A percentile compares a stretch with the other conserved stretches of the same genome.
These are phyloP conservation scores for Emmelina monodactyla DNA, from an alignment of 2,888 invertebrate species.

Conservation along the genomic window DNA sequence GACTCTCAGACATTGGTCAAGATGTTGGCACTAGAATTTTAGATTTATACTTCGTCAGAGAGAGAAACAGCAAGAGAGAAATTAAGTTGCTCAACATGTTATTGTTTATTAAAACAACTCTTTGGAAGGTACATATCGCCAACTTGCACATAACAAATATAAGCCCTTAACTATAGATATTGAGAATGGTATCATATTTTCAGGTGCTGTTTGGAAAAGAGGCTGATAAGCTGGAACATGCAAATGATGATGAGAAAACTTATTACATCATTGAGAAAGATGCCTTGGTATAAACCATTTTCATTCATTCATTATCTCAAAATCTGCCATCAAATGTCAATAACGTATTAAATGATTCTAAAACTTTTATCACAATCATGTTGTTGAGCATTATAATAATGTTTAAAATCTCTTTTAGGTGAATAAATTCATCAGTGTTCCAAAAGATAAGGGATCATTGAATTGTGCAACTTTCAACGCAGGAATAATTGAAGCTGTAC, in stretches of 20 bases:
- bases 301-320: too few species aligned
- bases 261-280: conserved; percentile 99
- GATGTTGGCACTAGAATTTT: conserved; percentile 94
- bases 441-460: conserved; percentile 95
- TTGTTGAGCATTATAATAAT: too few species aligned
- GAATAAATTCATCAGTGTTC: conserved; percentile 96
- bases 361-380: too few species aligned
- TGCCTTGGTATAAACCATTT: conserved; percentile 87
- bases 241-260: conserved; percentile 97
- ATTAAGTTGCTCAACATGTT: conserved; percentile 94
- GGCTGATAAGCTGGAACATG: conserved; percentile 97
- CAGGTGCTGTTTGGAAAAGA: conserved; percentile 96
- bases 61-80: conserved; percentile 93
- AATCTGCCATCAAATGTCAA: too few species aligned
- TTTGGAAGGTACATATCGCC: conserved; percentile 94
- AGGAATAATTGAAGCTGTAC: conserved; percentile 95
- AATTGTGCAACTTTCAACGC: conserved; percentile 99
- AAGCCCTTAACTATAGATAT: too few species aligned
- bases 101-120: conserved; percentile 91
- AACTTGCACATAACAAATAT: too few species aligned
- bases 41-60: conserved; percentile 93
- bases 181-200: too few species aligned
- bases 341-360: too few species aligned
- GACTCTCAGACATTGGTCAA: conserved; percentile 92
- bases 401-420: conserved; percentile 42